Percentiles rank a stretch among this genome's conserved stretches.
phyloP scores from a whole-genome alignment of 1,140 invertebrate genomes.

The Macrobrachium nipponense region DNA sequence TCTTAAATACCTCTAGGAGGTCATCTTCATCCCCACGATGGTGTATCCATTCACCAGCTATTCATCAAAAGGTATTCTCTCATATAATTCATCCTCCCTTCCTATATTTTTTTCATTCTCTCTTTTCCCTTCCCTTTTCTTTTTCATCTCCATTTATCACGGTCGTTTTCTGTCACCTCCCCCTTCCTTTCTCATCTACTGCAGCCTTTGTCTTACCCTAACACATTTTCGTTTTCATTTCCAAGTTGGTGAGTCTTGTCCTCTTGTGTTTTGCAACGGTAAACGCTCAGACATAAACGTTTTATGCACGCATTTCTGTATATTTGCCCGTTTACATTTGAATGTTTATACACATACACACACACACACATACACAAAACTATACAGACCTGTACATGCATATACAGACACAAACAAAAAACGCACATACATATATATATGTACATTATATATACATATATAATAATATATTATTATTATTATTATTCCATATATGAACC shows the following conservation, averaged over 20 bases:
- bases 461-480: no score
- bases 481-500: no score
- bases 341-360: conserved; percentile 7
- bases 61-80: no score
- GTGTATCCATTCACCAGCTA: no score
- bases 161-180: background rate
- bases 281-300: no score
- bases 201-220: background rate
- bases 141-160: background rate
- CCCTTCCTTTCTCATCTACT: background rate
- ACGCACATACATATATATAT: conserved; percentile 32
- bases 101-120: conserved; percentile 19
- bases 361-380: background rate
- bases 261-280: background rate
- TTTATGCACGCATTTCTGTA: background rate
- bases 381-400: conserved; percentile 20
- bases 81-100: background rate
- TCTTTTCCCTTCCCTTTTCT: background rate
- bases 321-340: background rate
- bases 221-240: background rate
- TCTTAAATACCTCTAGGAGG: no score
- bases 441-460: background rate
- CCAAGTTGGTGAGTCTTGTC: background rate
- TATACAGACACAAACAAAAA: conserved; percentile 24
- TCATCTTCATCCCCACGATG: no score